Conservation (phyloP, 2,797 vertebrate genomes). For the Chelon auratus region DNA sequence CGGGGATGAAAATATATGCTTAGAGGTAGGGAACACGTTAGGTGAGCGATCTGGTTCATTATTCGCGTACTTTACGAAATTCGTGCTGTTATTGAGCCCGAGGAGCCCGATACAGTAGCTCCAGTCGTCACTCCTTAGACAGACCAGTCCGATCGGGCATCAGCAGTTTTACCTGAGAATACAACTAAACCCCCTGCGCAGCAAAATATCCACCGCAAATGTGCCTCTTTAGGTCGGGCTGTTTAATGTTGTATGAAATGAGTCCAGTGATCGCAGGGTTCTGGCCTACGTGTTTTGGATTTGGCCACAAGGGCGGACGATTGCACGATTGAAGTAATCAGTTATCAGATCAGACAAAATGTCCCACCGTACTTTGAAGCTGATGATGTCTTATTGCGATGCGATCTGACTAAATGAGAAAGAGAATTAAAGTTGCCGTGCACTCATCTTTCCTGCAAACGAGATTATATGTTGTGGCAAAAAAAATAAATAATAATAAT, state of each 20-base stretch:
- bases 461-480: conserved; percentile 30
- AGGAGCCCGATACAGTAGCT: conserved; percentile 35
- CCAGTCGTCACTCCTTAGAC: conserved; percentile 52
- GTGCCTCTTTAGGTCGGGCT: conserved; percentile 33
- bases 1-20: conserved; percentile 84
- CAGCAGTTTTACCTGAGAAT: conserved; percentile 86
- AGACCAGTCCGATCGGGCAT: conserved; percentile 68
- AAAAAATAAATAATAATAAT: too few relatives aligned
- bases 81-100: conserved; percentile 31
- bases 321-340: conserved; percentile 57
- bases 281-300: conserved; percentile 63
- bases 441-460: conserved; percentile 39
- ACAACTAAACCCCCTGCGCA: conserved; percentile 56
- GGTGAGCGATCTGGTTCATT: conserved; percentile 5
- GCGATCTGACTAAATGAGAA: conserved; percentile 19
- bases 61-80: conserved; percentile 15
- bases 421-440: conserved; percentile 56
- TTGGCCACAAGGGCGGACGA: conserved; percentile 64
- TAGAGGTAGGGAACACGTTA: conserved; percentile 30
- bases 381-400: conserved; percentile 29
- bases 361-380: conserved; percentile 67
- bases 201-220: conserved; percentile 49
- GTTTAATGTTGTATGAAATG: conserved; percentile 30
- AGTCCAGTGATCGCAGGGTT: conserved; percentile 62
- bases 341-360: conserved; percentile 72